Evolutionary conservation across 2,888 invertebrate genomes (phyloP).

Genomic region (Callyntrura guangdongensis): DNA sequence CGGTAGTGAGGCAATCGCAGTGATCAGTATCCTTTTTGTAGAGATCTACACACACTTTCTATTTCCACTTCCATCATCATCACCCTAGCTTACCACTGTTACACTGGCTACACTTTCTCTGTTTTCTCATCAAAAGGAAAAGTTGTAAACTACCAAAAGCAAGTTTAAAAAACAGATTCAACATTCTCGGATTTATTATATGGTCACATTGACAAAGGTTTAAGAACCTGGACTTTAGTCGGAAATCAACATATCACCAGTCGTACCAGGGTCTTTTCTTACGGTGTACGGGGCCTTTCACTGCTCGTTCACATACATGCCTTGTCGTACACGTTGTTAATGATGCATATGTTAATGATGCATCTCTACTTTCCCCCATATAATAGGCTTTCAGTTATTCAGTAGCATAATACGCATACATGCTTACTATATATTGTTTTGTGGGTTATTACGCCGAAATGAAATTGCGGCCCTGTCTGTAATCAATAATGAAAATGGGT

Average conservation of each 20-base stretch:
- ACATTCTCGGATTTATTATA: conserved; percentile 1
- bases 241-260: not conserved
- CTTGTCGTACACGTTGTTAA: too few relatives aligned
- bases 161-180: conserved; percentile 6
- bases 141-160: conserved; percentile 29
- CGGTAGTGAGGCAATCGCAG: not conserved
- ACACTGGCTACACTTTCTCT: not conserved
- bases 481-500: not conserved
- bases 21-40: conserved; percentile 2
- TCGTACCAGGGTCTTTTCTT: not conserved
- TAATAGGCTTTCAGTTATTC: too few relatives aligned
- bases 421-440: conserved; percentile 1
- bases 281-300: not conserved
- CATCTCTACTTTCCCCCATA: too few relatives aligned
- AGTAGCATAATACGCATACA: too few relatives aligned
- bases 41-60: not conserved
- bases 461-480: not conserved
- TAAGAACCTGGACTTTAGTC: not conserved
- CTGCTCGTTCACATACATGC: too few relatives aligned
- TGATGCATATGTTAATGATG: too few relatives aligned
- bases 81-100: not conserved
- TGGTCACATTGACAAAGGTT: not conserved
- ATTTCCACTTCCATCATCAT: conserved; percentile 2
- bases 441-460: not conserved
- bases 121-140: conserved; percentile 33